Conservation (phyloP, 2,888 invertebrate genomes). For the Drosophila phalerata region DNA sequence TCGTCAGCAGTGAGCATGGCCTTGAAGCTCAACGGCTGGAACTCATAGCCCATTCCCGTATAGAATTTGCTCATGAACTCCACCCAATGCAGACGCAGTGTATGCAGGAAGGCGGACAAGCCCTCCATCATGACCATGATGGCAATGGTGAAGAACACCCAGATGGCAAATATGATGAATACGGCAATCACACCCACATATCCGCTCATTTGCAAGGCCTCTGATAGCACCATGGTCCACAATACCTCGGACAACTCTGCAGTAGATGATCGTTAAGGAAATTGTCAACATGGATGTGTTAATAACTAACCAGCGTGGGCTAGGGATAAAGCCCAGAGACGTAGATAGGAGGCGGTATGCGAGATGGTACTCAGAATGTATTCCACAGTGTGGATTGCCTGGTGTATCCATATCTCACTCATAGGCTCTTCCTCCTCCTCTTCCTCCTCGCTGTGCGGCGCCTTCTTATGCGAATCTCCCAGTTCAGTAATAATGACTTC, state of each 20-base stretch:
- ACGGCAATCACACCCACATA: conserved; percentile 92
- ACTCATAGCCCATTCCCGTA: conserved; percentile 91
- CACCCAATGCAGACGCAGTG: conserved; percentile 98
- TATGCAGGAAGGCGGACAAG: conserved; percentile 99
- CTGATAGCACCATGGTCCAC: conserved; percentile 96
- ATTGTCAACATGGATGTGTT: fast-evolving
- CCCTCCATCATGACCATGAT: conserved; percentile 99
- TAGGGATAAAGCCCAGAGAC: conserved; percentile 97
- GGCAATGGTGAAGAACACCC: conserved; percentile 96
- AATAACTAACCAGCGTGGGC: conserved; percentile 94
- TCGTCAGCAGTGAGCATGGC: conserved; percentile 88
- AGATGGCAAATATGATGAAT: conserved; percentile 94
- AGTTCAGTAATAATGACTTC: conserved; percentile 67
- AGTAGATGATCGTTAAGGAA: background rate
- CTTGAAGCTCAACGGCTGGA: conserved; percentile 94
- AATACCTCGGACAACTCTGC: conserved; percentile 94
- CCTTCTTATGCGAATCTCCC: conserved; percentile 85
- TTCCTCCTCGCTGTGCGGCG: conserved; percentile 83
- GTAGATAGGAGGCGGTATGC: conserved; percentile 98
- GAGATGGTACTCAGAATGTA: conserved; percentile 98
- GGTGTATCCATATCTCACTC: conserved; percentile 96
- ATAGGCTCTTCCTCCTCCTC: conserved; percentile 88
- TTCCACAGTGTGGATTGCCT: conserved; percentile 98
- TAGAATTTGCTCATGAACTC: conserved; percentile 99
- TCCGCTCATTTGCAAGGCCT: conserved; percentile 89